phyloP scores from a whole-genome alignment of 2,113 vertebrate species.

The Podarcis muralis region DNA sequence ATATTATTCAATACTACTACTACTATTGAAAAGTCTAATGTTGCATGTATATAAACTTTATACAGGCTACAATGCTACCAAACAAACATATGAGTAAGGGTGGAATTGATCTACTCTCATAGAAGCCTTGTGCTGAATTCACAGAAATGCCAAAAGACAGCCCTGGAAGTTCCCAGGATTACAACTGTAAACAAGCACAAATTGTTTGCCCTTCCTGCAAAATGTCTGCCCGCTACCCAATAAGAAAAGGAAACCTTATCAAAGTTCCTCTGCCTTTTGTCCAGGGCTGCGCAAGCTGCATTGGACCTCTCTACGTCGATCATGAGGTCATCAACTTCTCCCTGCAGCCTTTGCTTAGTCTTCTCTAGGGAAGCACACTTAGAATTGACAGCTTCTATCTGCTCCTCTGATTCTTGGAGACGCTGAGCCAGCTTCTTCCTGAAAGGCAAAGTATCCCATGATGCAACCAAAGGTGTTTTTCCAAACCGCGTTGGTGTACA shows the following conservation, averaged over 20 bases:
- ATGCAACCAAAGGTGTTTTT: too few species aligned
- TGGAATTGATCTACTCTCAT: not conserved
- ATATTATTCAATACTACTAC: not conserved
- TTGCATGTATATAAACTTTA: not conserved
- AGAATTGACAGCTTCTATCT: constrained; percentile 79
- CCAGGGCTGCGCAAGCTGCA: constrained; percentile 70
- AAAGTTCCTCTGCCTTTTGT: constrained; percentile 79
- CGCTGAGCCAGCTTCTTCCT: constrained; percentile 91
- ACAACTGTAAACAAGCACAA: not conserved
- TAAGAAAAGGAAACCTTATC: constrained; percentile 71
- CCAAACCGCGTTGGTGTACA: not conserved
- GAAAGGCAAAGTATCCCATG: not conserved
- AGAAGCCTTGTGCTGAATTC: not conserved
- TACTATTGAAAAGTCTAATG: not conserved
- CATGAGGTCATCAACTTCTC: constrained; percentile 80
- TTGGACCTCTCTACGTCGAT: constrained; percentile 76
- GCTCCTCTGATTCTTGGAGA: constrained; percentile 89
- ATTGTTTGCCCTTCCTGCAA: not conserved
- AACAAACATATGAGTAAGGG: not conserved
- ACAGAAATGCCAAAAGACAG: not conserved
- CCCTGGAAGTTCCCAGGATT: not conserved
- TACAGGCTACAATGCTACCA: not conserved
- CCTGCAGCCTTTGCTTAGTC: constrained; percentile 84
- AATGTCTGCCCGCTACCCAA: not conserved
- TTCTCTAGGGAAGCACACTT: constrained; percentile 89